Evolutionary conservation across 2,888 invertebrate species (phyloP).

Genomic region (Drosophila recens): DNA sequence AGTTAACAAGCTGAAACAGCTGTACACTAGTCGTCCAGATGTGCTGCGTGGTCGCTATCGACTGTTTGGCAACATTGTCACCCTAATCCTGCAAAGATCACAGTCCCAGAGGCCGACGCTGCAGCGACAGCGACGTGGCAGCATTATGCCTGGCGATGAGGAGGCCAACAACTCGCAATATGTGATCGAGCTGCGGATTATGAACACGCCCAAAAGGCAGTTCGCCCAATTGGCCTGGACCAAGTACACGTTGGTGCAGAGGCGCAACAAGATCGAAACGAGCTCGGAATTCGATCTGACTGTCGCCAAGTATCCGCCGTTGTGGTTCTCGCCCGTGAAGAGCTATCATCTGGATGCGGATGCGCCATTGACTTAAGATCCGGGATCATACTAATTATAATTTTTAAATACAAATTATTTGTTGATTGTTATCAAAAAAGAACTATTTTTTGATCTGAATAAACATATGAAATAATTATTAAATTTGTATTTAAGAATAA

Average conservation of each 20-base stretch:
- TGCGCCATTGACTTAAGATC: slow-evolving; percentile 86
- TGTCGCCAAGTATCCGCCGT: slow-evolving; percentile 91
- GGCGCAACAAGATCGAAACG: slow-evolving; percentile 89
- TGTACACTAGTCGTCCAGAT: slow-evolving; percentile 87
- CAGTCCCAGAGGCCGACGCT: slow-evolving; percentile 76
- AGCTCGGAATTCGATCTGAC: slow-evolving; percentile 90
- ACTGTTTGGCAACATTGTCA: slow-evolving; percentile 88
- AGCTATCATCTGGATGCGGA: slow-evolving; percentile 91
- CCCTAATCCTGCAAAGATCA: slow-evolving; percentile 86
- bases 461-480: background rate
- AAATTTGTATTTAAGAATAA: too few species aligned
- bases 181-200: slow-evolving; percentile 90
- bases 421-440: background rate
- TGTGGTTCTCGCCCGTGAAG: slow-evolving; percentile 94
- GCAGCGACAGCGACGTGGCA: slow-evolving; percentile 85
- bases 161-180: slow-evolving; percentile 86
- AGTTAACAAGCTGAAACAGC: slow-evolving; percentile 89
- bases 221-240: slow-evolving; percentile 92
- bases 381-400: background rate
- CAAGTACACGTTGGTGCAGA: slow-evolving; percentile 88
- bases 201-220: slow-evolving; percentile 87
- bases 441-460: background rate
- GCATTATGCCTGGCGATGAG: slow-evolving; percentile 62
- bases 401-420: background rate
- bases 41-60: slow-evolving; percentile 89